phyloP scores from a whole-genome alignment of 1,140 invertebrate species.

The Heliconius eleuchia region DNA sequence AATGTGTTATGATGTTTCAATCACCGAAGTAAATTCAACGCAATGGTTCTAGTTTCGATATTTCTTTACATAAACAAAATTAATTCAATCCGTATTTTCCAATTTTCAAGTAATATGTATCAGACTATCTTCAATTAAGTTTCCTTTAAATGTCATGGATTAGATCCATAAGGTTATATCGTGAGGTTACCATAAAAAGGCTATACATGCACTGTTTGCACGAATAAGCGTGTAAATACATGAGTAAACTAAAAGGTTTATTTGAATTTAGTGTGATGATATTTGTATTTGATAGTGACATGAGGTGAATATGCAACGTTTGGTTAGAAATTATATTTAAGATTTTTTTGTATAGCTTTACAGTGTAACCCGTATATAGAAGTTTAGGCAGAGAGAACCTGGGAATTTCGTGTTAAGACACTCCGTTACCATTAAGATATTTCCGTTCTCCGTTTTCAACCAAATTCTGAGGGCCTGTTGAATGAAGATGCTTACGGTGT shows the following conservation, averaged over 20 bases:
- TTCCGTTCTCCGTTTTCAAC: no score
- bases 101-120: neutral
- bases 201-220: neutral
- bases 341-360: neutral
- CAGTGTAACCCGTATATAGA: neutral
- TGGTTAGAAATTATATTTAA: no score
- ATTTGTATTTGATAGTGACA: neutral
- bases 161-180: conserved; percentile 9
- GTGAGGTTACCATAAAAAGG: conserved; percentile 22
- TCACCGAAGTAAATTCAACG: neutral
- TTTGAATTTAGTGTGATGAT: neutral
- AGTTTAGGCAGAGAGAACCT: no score
- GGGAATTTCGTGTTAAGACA: no score
- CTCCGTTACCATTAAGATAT: no score
- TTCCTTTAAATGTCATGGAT: conserved; percentile 2
- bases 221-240: conserved; percentile 1
- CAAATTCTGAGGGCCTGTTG: no score
- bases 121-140: neutral
- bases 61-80: no score
- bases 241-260: neutral
- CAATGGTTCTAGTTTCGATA: neutral
- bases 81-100: no score
- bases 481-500: no score
- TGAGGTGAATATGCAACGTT: neutral
- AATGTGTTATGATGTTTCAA: neutral